Percentiles rank a stretch among this genome's conserved stretches.
These are phyloP conservation scores for Masnerella sp. DNA, from an alignment of 2,888 invertebrate genomes.

Conservation along the genomic window DNA sequence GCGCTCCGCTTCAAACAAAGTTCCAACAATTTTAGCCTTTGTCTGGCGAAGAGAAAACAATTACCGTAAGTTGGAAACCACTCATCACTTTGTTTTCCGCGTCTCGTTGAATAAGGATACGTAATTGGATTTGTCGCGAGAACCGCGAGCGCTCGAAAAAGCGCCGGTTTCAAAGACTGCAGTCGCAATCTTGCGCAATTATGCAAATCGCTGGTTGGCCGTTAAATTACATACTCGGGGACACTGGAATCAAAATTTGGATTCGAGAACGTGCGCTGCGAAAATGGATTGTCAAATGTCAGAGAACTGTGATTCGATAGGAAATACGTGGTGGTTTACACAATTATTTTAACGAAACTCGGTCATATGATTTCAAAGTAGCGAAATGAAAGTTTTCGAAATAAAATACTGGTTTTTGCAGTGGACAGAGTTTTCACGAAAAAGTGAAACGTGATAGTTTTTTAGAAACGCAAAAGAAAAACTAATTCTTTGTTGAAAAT, in stretches of 20 bases:
- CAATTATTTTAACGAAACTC: no score
- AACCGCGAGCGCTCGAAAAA: conserved; percentile 28
- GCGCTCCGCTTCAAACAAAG: no score
- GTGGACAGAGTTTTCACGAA: no score
- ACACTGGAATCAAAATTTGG: conserved; percentile 63
- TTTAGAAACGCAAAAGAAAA: no score
- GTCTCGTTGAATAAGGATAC: conserved; percentile 13
- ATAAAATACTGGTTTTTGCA: no score
- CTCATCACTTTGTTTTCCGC: conserved; percentile 14
- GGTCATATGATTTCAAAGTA: no score
- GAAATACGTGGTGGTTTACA: no score
- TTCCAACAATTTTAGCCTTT: not conserved
- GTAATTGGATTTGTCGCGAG: conserved; percentile 12
- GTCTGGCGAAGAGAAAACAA: conserved; percentile 14
- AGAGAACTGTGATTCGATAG: no score
- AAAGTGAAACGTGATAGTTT: no score
- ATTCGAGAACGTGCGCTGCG: conserved; percentile 7
- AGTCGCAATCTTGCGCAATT: conserved; percentile 66
- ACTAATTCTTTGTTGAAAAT: no score
- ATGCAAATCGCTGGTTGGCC: conserved; percentile 68
- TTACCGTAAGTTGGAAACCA: conserved; percentile 9
- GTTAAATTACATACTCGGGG: conserved; percentile 66
- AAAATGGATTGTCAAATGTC: no score
- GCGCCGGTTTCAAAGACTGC: conserved; percentile 47
- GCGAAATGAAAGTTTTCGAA: no score